A percentile compares a stretch with the other conserved stretches of the same genome.
Evolutionary conservation across 2,113 vertebrate species (phyloP).

Genomic region (Camelus bactrianus): DNA sequence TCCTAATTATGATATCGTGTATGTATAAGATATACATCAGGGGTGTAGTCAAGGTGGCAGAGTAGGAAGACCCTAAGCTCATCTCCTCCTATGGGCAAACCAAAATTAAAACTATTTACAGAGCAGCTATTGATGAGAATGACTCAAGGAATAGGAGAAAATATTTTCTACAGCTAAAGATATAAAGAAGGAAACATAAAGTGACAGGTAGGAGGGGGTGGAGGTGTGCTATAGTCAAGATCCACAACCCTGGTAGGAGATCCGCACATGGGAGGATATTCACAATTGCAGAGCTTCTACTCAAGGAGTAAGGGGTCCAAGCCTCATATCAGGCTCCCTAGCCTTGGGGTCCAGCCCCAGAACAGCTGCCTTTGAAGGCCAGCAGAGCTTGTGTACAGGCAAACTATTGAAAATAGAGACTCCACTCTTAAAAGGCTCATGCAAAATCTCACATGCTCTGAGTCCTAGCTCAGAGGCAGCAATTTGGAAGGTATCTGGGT

Average conservation of each 20-base stretch:
- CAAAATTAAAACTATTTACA: neutral
- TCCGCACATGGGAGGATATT: accelerated
- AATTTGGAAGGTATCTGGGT: neutral
- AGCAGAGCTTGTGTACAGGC: neutral
- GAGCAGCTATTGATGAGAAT: neutral
- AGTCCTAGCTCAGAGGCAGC: neutral
- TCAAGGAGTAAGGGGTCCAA: neutral
- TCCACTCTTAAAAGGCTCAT: neutral
- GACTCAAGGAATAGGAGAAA: neutral
- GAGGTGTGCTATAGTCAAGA: neutral
- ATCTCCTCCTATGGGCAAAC: neutral
- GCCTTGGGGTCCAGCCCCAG: neutral
- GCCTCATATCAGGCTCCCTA: neutral
- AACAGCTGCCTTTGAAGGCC: neutral
- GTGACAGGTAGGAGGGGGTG: neutral
- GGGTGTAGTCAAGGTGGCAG: neutral
- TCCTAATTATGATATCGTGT: neutral
- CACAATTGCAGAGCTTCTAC: no score
- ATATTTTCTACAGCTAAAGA: neutral
- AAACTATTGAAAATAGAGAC: no score
- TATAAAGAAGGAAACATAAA: neutral
- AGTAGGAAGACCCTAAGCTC: neutral
- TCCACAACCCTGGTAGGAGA: neutral
- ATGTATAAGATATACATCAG: neutral
- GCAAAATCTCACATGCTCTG: accelerated